Conservation (phyloP, 2,113 vertebrate species). For the Barbus barbus region DNA sequence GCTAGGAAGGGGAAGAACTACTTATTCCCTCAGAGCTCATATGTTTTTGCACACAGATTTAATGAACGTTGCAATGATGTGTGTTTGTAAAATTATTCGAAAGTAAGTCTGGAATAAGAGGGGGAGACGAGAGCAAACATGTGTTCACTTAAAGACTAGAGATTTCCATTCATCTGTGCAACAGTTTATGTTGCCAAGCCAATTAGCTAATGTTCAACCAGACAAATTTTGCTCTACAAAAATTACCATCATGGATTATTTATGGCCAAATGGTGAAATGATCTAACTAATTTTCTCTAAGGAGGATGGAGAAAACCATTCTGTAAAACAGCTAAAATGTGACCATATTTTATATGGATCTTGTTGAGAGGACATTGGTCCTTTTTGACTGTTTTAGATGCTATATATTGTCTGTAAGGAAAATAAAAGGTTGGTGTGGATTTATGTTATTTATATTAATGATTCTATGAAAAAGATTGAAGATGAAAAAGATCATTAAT, state of each 20-base stretch:
- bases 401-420: neutral
- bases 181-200: constrained; percentile 29
- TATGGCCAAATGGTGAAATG: constrained; percentile 20
- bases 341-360: neutral
- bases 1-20: constrained; percentile 28
- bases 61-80: constrained; percentile 28
- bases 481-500: no score
- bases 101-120: constrained; percentile 12
- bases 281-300: neutral
- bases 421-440: neutral
- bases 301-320: neutral
- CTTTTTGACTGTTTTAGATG: neutral
- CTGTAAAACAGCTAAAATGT: neutral
- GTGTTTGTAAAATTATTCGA: constrained; percentile 31
- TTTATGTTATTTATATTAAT: neutral
- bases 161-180: constrained; percentile 15
- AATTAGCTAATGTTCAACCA: constrained; percentile 35
- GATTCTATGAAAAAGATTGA: no score
- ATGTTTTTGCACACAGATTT: constrained; percentile 25
- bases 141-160: constrained; percentile 35
- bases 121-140: constrained; percentile 18
- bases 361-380: neutral
- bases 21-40: constrained; percentile 25
- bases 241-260: constrained; percentile 28
- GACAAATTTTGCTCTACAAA: constrained; percentile 27